Evolutionary conservation across 1,140 invertebrate genomes (phyloP), one percentile per base, ranked within the genome.

Genomic region (Procambarus clarkii): DNA sequence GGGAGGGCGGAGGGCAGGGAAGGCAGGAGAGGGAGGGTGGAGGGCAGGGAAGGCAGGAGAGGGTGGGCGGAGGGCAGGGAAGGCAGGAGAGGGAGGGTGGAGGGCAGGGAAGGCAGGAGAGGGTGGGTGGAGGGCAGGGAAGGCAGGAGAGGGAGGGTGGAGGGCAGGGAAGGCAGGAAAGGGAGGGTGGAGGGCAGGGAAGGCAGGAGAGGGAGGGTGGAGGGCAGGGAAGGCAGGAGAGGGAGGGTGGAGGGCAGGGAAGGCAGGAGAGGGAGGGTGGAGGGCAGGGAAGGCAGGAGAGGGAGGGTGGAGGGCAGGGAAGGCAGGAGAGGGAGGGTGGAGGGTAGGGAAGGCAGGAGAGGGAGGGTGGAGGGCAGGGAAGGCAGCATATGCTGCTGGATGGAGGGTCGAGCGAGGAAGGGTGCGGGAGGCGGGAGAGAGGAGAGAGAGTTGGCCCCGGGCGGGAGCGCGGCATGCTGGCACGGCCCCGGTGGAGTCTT

Each of bases 401-500:
- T 8, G 50, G 50, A 54, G 50, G 50, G 50, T 54, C 50, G 13
- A 54, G 13, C 50, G 5, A 54, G 50, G 50, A 13, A 54, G 50
- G 50, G 50, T 54, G 50, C 50, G 13, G 13, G 50, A 54, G 8
- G 50, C 8, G 50, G 50, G 50, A 54, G 50, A 11, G 50, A 8
- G 50, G 13, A 3, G 50, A 54, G 50, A 1, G 13, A 58, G 54
- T 58, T 9, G 13, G 54, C 54, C 13, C 18, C 18, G 64, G 69
- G 69, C 7, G n/a, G n/a, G 69, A 5, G n/a, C 2, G 69, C 7
- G 69, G 69, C 69, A 74, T 74, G 69, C 69, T 74, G 69, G 69
- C 69, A 74, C 69, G 69, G 24, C 69, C 85, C 44, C 4, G 21
- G 74, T 18, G 46, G 48, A 21, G 85, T 86, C 71, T 77, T 86